Conservation (phyloP, 1,140 invertebrate species). For the Sesamia nonagrioides region DNA sequence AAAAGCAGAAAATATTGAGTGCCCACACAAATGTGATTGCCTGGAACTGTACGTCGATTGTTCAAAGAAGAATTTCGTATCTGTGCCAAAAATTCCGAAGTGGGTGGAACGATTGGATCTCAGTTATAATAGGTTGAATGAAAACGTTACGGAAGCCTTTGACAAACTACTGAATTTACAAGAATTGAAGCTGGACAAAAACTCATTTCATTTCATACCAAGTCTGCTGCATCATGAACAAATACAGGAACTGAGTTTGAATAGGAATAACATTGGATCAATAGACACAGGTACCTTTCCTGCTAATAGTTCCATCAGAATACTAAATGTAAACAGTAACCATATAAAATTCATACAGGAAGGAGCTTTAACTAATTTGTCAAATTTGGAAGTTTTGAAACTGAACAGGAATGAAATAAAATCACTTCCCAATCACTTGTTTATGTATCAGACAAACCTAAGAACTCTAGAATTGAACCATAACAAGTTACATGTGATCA, state of each 20-base stretch:
- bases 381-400: constrained; percentile 91
- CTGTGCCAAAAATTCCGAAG: constrained; percentile 88
- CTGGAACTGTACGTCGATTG: constrained; percentile 89
- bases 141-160: constrained; percentile 74
- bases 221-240: constrained; percentile 81
- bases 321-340: constrained; percentile 91
- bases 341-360: constrained; percentile 90
- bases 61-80: constrained; percentile 88
- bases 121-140: constrained; percentile 78
- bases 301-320: constrained; percentile 85
- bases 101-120: constrained; percentile 90
- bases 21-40: constrained; percentile 89
- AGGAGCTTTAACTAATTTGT: constrained; percentile 91
- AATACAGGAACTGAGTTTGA: constrained; percentile 86
- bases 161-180: constrained; percentile 76
- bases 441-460: constrained; percentile 90
- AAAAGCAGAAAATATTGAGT: constrained; percentile 84
- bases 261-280: constrained; percentile 90
- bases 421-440: constrained; percentile 91
- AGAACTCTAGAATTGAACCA: constrained; percentile 94
- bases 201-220: constrained; percentile 82
- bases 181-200: constrained; percentile 88
- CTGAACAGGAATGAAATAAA: constrained; percentile 94
- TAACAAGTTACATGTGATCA: constrained; percentile 93
- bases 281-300: constrained; percentile 89